Percentiles rank a stretch among this genome's conserved stretches.
phyloP scores from a whole-genome alignment of 1,140 invertebrate species.

The Ooceraea biroi region DNA sequence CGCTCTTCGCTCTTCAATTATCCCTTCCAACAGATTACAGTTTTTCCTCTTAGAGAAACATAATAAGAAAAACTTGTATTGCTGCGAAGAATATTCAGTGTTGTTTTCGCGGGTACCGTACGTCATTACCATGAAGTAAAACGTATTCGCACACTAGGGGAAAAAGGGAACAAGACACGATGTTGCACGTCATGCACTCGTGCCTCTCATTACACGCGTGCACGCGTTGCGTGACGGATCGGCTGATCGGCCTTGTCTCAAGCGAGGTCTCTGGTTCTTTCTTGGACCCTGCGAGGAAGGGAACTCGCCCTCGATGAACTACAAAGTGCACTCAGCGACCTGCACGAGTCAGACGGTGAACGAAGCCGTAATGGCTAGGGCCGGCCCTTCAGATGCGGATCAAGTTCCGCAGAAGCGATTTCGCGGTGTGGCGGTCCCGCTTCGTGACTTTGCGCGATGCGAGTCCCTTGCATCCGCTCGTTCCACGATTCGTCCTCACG shows the following conservation, averaged over 20 bases:
- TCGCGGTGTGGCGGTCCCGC: slow-evolving; percentile 17
- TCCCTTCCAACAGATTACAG: no score
- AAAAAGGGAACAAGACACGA: not conserved
- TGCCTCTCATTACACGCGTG: slow-evolving; percentile 18
- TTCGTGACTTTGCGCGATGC: slow-evolving; percentile 54
- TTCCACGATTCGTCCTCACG: slow-evolving; percentile 5
- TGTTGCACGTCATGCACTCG: not conserved
- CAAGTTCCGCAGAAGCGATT: slow-evolving; percentile 48
- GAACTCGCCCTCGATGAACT: slow-evolving; percentile 33
- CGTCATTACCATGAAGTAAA: not conserved
- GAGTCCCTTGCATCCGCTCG: slow-evolving; percentile 14
- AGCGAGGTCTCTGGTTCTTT: slow-evolving; percentile 13
- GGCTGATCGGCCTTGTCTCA: slow-evolving; percentile 33
- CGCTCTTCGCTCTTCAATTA: no score
- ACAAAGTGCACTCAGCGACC: slow-evolving; percentile 27
- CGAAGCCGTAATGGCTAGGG: slow-evolving; percentile 60
- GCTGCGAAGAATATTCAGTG: no score
- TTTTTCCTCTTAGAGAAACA: no score
- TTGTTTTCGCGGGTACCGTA: not conserved
- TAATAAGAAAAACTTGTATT: no score
- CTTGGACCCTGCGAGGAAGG: not conserved
- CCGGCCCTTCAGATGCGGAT: not conserved
- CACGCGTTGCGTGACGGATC: slow-evolving; percentile 20
- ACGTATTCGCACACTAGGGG: not conserved
- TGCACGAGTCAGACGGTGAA: slow-evolving; percentile 39